Base-by-base conservation (phyloP, 2,888 invertebrate genomes). In the Drosophila hamatofila region DNA sequence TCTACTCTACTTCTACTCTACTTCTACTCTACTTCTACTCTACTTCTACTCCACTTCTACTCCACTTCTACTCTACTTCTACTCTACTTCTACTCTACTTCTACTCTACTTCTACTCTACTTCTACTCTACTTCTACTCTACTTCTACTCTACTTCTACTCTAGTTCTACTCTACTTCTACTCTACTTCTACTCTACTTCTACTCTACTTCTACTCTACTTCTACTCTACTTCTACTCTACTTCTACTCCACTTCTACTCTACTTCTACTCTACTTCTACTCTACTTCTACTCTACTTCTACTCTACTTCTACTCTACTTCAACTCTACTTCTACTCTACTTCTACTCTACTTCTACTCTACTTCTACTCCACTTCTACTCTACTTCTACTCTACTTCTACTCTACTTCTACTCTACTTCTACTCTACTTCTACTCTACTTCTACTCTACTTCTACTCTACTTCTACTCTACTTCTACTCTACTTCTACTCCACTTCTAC, bases 41-140 rank as follows among this genome's bases (percentile, higher is more conserved):
- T 4, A 16, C 46, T 16, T 46, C 16, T 16, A 16, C 1, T 44
- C 7, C 16, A 23, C 44, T 16, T 46, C 16, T 46, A 44, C 23
- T 44, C 2, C 14, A 42, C 42, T 23, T 44, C 14, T 23, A 23
- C 44, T 44, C 18, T 42, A 42, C 42, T 42, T 42, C 6, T 42
- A 42, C 42, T 14, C 6, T 42, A 42, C 42, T 42, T 42, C 12
- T 44, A 44, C 44, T 44, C 14, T 44, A 44, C 44, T 44, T 44
- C 5, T 23, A 44, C 44, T 44, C 21, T 23, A 44, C 23, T 23
- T 44, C 7, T 44, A 23, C 23, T 44, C 1, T 46, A 25, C 16
- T 16, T 25, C 3, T 25, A 46, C 9, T 25, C 9, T 46, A 46
- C n/a, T 46, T 27, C n/a, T n/a, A n/a, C 25, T 25, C 25, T 30